Base-by-base conservation (phyloP, 2,888 invertebrate genomes). In the Sinentomon sp. region DNA sequence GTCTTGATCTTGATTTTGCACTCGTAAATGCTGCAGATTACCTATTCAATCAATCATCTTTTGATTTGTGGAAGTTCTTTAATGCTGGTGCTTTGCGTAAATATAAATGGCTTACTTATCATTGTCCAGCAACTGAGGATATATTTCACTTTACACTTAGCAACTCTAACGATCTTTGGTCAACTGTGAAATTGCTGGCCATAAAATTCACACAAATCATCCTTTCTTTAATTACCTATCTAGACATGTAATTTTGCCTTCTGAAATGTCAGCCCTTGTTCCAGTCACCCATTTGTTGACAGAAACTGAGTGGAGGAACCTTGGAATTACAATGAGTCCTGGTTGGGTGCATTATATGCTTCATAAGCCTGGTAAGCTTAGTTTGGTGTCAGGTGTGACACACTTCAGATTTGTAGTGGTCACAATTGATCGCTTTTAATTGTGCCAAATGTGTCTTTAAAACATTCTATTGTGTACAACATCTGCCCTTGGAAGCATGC, bases 311-410 rank as follows among this genome's bases (percentile, higher is more conserved):
- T 89, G 89, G 87, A 62, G 87, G 37, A 77, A 80, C 53, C 62
- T 89, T 2, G 87, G 87, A 1, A 82, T 89, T 1, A 83, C 85
- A 50, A 87, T 87, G 52, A 82, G 82, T 49, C 82, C 80, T 1
- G 76, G 76, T 30, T 77, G 76, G 76, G 62, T 74, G 2, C 78
- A 82, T 54, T 82, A 78, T 50, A 75, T 82, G 80, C 66, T 80
- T 42, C 87, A 89, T 50, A 67, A 68, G 14, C 85, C 87, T 24
- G 64, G 63, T 62, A 50, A 21, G 17, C n/a, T n/a, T n/a, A n/a
- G n/a, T n/a, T n/a, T n/a, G n/a, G n/a, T n/a, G n/a, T n/a, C n/a
- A n/a, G n/a, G n/a, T n/a, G n/a, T n/a, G n/a, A n/a, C n/a, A n/a
- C n/a, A n/a, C n/a, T n/a, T n/a, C n/a, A n/a, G n/a, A n/a, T n/a